Conservation (phyloP, 2,113 vertebrate genomes). For the Aegithalos caudatus region DNA sequence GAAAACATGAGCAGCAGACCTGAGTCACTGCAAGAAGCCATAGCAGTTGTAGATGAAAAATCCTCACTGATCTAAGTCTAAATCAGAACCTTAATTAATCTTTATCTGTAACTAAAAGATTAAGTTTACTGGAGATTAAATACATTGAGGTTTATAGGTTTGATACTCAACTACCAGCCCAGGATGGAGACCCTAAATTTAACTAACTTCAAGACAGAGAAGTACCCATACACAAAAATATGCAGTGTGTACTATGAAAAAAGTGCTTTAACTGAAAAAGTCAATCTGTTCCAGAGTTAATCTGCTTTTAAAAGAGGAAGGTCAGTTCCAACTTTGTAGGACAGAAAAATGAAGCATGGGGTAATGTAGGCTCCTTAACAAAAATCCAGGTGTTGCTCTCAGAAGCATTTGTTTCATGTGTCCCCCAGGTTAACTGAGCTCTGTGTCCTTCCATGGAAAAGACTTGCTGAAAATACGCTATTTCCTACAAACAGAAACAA, state of each 20-base stretch:
- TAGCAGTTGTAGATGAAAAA: background rate
- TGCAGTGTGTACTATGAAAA: background rate
- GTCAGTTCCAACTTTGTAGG: background rate
- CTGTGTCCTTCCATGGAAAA: background rate
- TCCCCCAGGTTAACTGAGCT: background rate
- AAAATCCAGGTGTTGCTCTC: background rate
- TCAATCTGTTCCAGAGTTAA: background rate
- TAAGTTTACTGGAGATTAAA: background rate
- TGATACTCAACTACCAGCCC: background rate
- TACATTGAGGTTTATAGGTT: background rate
- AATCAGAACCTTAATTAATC: background rate
- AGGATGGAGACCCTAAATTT: background rate
- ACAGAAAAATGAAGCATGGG: background rate
- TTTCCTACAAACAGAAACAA: background rate
- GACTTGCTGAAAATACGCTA: background rate
- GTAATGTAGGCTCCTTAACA: background rate
- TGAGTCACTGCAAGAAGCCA: background rate
- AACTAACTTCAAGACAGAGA: background rate
- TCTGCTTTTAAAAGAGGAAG: background rate
- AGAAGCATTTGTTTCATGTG: background rate
- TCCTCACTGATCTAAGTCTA: background rate
- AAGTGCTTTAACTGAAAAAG: background rate
- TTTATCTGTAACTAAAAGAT: background rate
- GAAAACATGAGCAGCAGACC: slow-evolving; percentile 7
- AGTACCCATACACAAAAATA: background rate